phyloP scores from a whole-genome alignment of 2,113 vertebrate genomes.

The Xiphophorus couchianus region DNA sequence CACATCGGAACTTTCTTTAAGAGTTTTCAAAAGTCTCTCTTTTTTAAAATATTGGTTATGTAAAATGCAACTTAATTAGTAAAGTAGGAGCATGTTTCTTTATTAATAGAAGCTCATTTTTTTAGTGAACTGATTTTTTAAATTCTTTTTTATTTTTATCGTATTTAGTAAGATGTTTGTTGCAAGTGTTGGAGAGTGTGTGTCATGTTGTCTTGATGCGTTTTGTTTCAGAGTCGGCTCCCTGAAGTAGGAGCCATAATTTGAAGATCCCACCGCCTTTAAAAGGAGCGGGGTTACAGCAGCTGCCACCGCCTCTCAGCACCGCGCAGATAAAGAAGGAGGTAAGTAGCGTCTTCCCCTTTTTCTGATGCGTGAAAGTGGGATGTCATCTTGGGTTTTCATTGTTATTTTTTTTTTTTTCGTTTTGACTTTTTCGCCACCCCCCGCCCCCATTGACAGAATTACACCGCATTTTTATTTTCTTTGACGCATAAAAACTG shows the following conservation, averaged over 20 bases:
- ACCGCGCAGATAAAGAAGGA: slow-evolving; percentile 53
- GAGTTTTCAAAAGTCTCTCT: not conserved
- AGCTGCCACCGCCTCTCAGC: slow-evolving; percentile 55
- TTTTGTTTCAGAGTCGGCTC: slow-evolving; percentile 55
- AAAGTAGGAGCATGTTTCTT: not conserved
- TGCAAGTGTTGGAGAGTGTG: slow-evolving; percentile 55
- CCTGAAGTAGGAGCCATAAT: slow-evolving; percentile 64
- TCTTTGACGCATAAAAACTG: slow-evolving; percentile 53
- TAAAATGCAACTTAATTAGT: not conserved
- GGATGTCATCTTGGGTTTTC: not conserved
- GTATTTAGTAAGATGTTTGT: not conserved
- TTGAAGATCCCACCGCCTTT: slow-evolving; percentile 61
- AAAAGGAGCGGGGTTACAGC: slow-evolving; percentile 61
- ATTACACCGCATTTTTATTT: slow-evolving; percentile 15
- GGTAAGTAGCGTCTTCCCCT: slow-evolving; percentile 56
- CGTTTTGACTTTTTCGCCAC: not conserved
- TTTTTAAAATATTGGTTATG: not conserved
- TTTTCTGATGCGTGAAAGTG: slow-evolving; percentile 26
- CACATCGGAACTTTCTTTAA: slow-evolving; percentile 29
- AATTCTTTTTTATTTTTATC: too few species aligned
- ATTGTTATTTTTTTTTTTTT: slow-evolving; percentile 8
- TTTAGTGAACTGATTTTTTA: too few species aligned
- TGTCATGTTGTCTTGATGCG: slow-evolving; percentile 67
- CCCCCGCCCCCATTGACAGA: not conserved
- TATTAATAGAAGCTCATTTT: not conserved